A percentile compares a stretch with the other conserved stretches of the same genome.
Evolutionary conservation across 1,140 invertebrate genomes (phyloP).

Genomic region (Gryon sp.): DNA sequence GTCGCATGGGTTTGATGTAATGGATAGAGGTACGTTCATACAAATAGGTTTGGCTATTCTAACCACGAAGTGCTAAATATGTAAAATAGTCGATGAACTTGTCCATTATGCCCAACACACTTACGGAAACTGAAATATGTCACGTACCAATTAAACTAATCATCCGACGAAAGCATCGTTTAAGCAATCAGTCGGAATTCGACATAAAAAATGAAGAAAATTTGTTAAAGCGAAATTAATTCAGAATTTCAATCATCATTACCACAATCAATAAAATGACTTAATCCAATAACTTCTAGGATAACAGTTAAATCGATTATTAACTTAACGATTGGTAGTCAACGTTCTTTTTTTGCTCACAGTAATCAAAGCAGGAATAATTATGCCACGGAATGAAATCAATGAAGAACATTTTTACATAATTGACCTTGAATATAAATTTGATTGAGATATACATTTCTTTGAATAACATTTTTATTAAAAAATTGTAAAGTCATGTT

Average conservation of each 20-base stretch:
- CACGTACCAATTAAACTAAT: not conserved
- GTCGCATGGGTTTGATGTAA: too few relatives aligned
- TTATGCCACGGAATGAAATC: not conserved
- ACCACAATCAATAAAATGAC: not conserved
- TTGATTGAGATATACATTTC: not conserved
- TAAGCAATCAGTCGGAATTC: too few relatives aligned
- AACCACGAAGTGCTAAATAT: too few relatives aligned
- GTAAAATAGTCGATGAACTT: not conserved
- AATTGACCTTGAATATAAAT: constrained; percentile 7
- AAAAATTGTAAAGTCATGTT: too few relatives aligned
- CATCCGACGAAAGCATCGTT: not conserved
- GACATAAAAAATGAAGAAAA: too few relatives aligned
- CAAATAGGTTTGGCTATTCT: too few relatives aligned
- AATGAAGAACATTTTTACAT: not conserved
- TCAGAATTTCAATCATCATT: not conserved
- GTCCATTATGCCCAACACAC: too few relatives aligned
- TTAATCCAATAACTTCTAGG: constrained; percentile 10
- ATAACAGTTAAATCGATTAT: constrained; percentile 18
- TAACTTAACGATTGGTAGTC: not conserved
- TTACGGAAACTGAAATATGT: not conserved
- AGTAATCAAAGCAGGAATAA: too few relatives aligned
- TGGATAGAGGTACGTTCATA: too few relatives aligned
- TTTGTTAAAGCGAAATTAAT: too few relatives aligned
- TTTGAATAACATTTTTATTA: too few relatives aligned
- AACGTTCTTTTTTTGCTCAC: constrained; percentile 12